Percentiles rank a stretch among this genome's conserved stretches.
These are phyloP conservation scores for Esox niger DNA, from an alignment of 2,113 vertebrate species.

Conservation along the genomic window DNA sequence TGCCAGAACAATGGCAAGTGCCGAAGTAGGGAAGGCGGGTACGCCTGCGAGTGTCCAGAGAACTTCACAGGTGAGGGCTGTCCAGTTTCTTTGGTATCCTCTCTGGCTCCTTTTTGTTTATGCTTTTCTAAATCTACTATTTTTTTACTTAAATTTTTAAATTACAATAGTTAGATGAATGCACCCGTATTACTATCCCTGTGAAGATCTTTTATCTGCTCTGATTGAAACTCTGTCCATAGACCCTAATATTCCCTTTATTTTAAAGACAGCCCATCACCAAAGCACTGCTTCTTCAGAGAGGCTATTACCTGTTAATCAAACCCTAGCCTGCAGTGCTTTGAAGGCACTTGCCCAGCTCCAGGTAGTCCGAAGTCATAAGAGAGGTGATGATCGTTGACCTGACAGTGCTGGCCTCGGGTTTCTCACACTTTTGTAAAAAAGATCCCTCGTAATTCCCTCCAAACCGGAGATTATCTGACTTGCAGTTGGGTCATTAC, in stretches of 20 bases:
- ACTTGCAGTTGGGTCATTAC: constrained; percentile 52
- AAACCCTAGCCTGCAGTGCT: constrained; percentile 40
- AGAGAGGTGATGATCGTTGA: constrained; percentile 71
- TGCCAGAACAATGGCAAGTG: constrained; percentile 78
- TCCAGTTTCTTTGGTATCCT: background rate
- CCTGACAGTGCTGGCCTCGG: constrained; percentile 69
- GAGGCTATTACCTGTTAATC: constrained; percentile 56
- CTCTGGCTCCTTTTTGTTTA: background rate
- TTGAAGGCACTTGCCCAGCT: constrained; percentile 64
- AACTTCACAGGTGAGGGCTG: constrained; percentile 79
- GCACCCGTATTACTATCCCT: constrained; percentile 13
- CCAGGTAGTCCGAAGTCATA: constrained; percentile 69
- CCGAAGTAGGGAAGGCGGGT: constrained; percentile 83
- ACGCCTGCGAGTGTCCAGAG: constrained; percentile 78
- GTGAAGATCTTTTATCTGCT: constrained; percentile 51
- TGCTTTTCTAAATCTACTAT: background rate
- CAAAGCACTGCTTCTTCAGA: background rate
- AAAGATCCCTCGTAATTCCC: constrained; percentile 65
- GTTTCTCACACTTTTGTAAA: constrained; percentile 68
- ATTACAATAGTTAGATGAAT: too few species aligned
- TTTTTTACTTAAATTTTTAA: too few species aligned
- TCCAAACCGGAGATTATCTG: constrained; percentile 64
- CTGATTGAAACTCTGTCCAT: background rate
- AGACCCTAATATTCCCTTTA: background rate
- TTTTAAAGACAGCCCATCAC: background rate